Evolutionary conservation across 2,797 vertebrate species (phyloP), one percentile per base, ranked within the genome.

Genomic region (Sebastes kiyomatsui): DNA sequence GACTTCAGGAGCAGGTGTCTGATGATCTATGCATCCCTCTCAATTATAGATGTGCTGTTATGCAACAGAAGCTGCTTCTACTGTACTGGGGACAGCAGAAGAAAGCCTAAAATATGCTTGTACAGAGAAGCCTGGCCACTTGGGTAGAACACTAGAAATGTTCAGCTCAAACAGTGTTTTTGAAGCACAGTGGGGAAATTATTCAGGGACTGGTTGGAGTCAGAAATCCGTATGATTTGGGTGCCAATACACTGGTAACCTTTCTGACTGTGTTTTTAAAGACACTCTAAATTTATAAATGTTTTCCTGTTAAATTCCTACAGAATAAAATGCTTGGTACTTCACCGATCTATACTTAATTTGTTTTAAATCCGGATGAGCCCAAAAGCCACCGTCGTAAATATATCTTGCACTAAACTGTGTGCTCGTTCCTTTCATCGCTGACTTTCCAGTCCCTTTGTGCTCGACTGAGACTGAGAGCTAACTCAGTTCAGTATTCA

Each of bases 31-130:
- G 91, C 84, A 61, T 86, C 84, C 76, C 30, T 49, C 61, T 95
- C 68, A 88, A 92, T 93, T 88, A 94, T 94, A 82, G 58, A 93
- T 91, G 76, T 3, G 46, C 75, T 82, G 83, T 94, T 94, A 90
- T 13, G 16, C 78, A 93, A 93, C 85, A 80, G 67, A 83, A 49
- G 75, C 74, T 64, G 79, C 59, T 62, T 67, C 73, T 68, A 73
- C 85, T 87, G 67, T 85, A 66, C 67, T 66, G n/a, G 5, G 75
- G 58, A 73, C 12, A 49, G 28, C 27, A 25, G 55, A 71, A 46
- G 75, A 82, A 80, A 59, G 49, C 28, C 30, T 62, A 64, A 80
- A 89, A 87, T 79, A 69, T 54, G 56, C 69, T 75, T 67, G 67
- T 78, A 77, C 68, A 49, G 9, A 52, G 27, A 9, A 69, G 68